A percentile compares a stretch with the other conserved stretches of the same genome.
phyloP scores from a whole-genome alignment of 2,113 vertebrate genomes.

The Alexandromys fortis region DNA sequence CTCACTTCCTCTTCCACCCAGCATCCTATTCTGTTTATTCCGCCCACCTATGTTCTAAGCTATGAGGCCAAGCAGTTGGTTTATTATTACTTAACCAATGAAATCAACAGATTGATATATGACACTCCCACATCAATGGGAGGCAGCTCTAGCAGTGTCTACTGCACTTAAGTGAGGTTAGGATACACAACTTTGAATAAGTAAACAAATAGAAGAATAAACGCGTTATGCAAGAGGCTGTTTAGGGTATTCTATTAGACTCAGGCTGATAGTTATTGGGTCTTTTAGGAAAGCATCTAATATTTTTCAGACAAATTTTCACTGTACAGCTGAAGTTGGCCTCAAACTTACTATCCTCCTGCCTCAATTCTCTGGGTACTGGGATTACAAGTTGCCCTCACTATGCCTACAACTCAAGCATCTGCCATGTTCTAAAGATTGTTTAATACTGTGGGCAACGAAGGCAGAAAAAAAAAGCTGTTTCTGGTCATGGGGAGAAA shows the following conservation, averaged over 20 bases:
- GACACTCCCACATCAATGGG: too few species aligned
- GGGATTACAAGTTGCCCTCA: background rate
- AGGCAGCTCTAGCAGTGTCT: background rate
- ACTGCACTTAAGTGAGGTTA: background rate
- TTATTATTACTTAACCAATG: too few species aligned
- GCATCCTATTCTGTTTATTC: too few species aligned
- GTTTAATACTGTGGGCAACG: background rate
- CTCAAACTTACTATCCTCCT: too few species aligned
- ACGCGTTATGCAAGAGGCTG: background rate
- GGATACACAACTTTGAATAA: background rate
- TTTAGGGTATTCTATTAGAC: background rate
- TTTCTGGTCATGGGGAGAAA: constrained; percentile 12
- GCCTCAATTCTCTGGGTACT: background rate
- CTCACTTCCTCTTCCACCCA: too few species aligned
- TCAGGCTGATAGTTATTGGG: background rate
- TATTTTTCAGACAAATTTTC: background rate
- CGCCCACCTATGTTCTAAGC: too few species aligned
- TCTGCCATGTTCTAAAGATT: background rate
- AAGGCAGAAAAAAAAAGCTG: background rate
- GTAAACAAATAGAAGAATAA: background rate
- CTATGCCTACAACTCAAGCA: background rate
- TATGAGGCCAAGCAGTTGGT: too few species aligned
- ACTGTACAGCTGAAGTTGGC: background rate
- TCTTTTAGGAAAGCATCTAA: background rate
- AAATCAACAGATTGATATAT: too few species aligned